Evolutionary conservation across 1,140 invertebrate species (phyloP), one percentile per base, ranked within the genome.

Genomic region (Dufourea novaeangliae): DNA sequence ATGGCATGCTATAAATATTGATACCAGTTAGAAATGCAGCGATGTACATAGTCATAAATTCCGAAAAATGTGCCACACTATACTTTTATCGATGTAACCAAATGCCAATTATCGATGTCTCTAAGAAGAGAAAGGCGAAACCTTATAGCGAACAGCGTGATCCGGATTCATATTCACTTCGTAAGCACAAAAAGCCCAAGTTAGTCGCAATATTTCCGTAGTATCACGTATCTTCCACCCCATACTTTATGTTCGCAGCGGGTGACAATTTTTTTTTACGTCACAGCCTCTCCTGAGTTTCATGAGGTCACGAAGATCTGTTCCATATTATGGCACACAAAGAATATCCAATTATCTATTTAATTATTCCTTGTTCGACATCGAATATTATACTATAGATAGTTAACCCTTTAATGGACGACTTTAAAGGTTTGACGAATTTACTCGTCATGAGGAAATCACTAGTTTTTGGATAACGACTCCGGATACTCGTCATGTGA

Each of bases 1-100:
- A 91, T 84, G 86, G 78, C 74, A 79, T 50, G 88, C 90, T 89
- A 90, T 91, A 91, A 91, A 91, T 91, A 91, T 91, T 91, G 87
- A 90, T 85, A 87, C 84, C 85, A 68, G 72, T 61, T 72, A 74
- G 78, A 80, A 87, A 86, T 82, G 81, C 83, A 63, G 68, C 81
- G 81, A 89, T 89, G 79, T 78, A 87, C 75, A 76, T 80, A 86
- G 57, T 41, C 56, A 85, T 88, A 87, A 88, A 86, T 78, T 59
- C 59, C 62, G 78, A 61, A 75, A 68, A 84, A 71, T 37, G 71
- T 80, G 86, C 84, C 80, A 88, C 71, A 59, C 74, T 89, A 88
- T 87, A 86, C 74, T 86, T 91, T 91, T 88, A 90, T 90, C 85
- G 86, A 70, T 83, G 90, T 90, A 91, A 91, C 89, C 82, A 67